Evolutionary conservation across 2,797 vertebrate species (phyloP).

Genomic region (Sebastes oblongus): DNA sequence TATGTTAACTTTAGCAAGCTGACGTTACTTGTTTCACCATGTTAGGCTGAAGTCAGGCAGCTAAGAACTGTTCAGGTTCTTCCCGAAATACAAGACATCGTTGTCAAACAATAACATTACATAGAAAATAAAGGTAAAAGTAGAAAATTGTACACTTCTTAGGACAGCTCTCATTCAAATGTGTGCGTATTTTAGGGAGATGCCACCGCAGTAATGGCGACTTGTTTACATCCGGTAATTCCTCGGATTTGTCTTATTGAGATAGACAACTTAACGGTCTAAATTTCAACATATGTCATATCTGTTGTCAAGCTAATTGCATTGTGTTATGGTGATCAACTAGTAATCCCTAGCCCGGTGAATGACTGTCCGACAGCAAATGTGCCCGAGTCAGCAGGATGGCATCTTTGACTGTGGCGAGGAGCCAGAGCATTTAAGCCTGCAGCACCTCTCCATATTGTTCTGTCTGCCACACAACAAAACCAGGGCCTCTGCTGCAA

Average conservation of each 20-base stretch:
- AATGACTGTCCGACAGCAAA: conserved; percentile 37
- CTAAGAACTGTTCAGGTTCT: no score
- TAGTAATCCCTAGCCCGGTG: conserved; percentile 43
- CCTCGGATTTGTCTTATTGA: neutral
- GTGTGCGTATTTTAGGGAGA: no score
- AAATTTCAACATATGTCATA: neutral
- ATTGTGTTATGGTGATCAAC: conserved; percentile 34
- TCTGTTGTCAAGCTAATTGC: conserved; percentile 17
- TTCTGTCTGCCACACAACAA: conserved; percentile 58
- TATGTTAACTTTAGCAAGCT: no score
- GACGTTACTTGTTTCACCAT: no score
- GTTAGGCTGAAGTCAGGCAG: no score
- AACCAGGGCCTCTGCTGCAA: conserved; percentile 47
- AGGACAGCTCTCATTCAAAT: no score
- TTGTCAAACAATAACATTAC: no score
- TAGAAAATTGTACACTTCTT: no score
- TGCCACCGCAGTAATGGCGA: no score
- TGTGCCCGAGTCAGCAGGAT: conserved; percentile 73
- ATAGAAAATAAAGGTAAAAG: no score
- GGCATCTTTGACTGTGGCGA: conserved; percentile 40
- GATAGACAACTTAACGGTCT: neutral
- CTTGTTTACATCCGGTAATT: no score
- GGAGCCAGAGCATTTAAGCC: conserved; percentile 56
- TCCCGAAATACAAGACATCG: no score
- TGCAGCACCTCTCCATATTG: conserved; percentile 64